phyloP scores from a whole-genome alignment of 2,888 invertebrate genomes.

The Synergus itoensis region DNA sequence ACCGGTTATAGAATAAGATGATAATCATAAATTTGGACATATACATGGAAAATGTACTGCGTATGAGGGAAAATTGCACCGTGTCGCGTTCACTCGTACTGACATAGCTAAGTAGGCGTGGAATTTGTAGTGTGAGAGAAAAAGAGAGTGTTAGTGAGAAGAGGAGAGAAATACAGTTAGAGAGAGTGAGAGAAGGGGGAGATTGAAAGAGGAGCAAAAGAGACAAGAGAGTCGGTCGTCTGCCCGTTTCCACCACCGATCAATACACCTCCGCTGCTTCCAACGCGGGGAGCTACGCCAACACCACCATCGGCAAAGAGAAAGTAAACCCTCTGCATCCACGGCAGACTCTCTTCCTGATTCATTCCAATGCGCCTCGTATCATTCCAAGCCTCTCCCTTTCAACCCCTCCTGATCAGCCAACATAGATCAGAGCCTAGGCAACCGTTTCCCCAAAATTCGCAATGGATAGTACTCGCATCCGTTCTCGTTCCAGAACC shows the following conservation, averaged over 20 bases:
- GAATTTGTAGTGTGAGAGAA: conserved; percentile 10
- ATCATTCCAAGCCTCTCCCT: conserved; percentile 1
- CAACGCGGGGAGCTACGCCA: conserved; percentile 30
- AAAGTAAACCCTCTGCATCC: conserved; percentile 32
- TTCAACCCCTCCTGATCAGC: conserved; percentile 8
- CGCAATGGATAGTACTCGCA: conserved; percentile 8
- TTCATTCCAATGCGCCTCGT: conserved; percentile 10
- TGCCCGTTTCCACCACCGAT: conserved; percentile 38
- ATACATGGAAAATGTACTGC: not conserved
- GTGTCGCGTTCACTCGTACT: conserved; percentile 1
- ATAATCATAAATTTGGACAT: not conserved
- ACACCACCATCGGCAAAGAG: conserved; percentile 34
- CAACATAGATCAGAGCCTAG: not conserved
- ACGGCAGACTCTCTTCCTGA: not conserved
- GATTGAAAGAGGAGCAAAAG: conserved; percentile 32
- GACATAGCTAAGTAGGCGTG: conserved; percentile 31
- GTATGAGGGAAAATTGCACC: not conserved
- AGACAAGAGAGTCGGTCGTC: conserved; percentile 36
- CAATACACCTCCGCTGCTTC: conserved; percentile 38
- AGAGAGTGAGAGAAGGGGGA: conserved; percentile 23
- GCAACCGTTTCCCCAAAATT: conserved; percentile 6
- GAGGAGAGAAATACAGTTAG: not conserved
- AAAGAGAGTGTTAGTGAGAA: not conserved
- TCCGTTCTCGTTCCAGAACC: conserved; percentile 1
- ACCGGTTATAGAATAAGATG: not conserved